phyloP scores from a whole-genome alignment of 2,888 invertebrate genomes.

The Ctena decussata region DNA sequence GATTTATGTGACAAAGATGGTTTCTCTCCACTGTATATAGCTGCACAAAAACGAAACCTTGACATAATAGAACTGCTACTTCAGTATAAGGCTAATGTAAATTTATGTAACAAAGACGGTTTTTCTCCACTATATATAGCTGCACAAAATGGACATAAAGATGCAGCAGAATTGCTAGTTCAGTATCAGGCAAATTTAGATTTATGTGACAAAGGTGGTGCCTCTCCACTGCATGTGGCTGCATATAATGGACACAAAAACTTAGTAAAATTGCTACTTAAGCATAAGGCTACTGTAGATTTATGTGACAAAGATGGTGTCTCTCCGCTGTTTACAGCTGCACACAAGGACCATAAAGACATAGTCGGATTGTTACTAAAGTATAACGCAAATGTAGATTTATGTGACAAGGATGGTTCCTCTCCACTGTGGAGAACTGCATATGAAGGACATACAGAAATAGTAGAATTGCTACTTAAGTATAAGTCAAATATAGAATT shows the following conservation, averaged over 20 bases:
- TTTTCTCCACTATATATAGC: neutral
- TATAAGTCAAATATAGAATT: neutral
- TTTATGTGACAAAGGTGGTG: neutral
- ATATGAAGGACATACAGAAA: neutral
- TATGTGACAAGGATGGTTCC: neutral
- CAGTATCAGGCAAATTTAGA: neutral
- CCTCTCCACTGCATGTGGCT: neutral
- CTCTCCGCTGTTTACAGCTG: neutral
- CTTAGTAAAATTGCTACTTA: neutral
- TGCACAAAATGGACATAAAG: neutral
- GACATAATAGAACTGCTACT: neutral
- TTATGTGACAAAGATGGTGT: neutral
- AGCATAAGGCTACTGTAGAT: neutral
- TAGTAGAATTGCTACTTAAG: slow-evolving; percentile 1
- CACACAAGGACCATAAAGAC: neutral
- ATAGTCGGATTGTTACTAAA: neutral
- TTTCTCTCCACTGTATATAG: neutral
- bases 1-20: neutral
- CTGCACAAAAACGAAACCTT: neutral
- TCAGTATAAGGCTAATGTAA: neutral
- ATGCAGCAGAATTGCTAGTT: neutral
- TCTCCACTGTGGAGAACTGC: slow-evolving; percentile 1
- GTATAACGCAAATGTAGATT: neutral
- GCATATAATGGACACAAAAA: neutral
- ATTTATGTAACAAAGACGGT: neutral